Evolutionary conservation across 2,888 invertebrate genomes (phyloP).

Genomic region (Parascotia fuliginaria): DNA sequence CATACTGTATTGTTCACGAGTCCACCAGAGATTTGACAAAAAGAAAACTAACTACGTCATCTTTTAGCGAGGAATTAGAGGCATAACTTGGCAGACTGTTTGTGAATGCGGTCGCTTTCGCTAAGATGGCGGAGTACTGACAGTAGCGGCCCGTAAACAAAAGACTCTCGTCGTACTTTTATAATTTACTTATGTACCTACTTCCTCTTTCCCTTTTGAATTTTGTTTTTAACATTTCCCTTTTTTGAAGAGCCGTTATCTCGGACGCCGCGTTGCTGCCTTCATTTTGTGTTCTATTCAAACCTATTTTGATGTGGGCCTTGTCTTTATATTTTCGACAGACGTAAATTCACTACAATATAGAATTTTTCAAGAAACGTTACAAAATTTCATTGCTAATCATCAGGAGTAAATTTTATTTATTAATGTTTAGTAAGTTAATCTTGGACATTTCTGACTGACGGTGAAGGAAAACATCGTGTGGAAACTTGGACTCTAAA

Average conservation of each 20-base stretch:
- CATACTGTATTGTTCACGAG: slow-evolving; percentile 40
- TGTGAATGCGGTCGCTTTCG: slow-evolving; percentile 53
- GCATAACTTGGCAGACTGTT: slow-evolving; percentile 54
- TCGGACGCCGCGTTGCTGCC: slow-evolving; percentile 61
- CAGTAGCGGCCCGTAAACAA: slow-evolving; percentile 68
- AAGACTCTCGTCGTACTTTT: slow-evolving; percentile 70
- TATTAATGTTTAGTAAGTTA: too few species aligned
- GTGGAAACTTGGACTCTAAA: too few species aligned
- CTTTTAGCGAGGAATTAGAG: slow-evolving; percentile 49
- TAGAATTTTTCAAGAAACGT: slow-evolving; percentile 26
- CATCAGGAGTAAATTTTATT: slow-evolving; percentile 5
- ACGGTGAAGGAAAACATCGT: too few species aligned
- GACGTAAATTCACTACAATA: slow-evolving; percentile 46
- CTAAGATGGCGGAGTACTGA: slow-evolving; percentile 56
- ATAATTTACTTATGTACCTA: slow-evolving; percentile 74
- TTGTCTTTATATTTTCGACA: slow-evolving; percentile 55
- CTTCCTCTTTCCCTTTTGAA: slow-evolving; percentile 72
- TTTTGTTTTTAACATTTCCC: slow-evolving; percentile 72
- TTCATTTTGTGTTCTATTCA: slow-evolving; percentile 70
- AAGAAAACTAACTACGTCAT: slow-evolving; percentile 44
- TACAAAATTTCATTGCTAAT: slow-evolving; percentile 16
- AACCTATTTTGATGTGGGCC: slow-evolving; percentile 64
- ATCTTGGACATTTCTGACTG: too few species aligned
- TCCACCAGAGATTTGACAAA: slow-evolving; percentile 43
- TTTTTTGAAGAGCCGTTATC: slow-evolving; percentile 76